Percentiles rank a stretch among this genome's conserved stretches.
Evolutionary conservation across 1,140 invertebrate species (phyloP).

Genomic region (Reticulitermes speratus): DNA sequence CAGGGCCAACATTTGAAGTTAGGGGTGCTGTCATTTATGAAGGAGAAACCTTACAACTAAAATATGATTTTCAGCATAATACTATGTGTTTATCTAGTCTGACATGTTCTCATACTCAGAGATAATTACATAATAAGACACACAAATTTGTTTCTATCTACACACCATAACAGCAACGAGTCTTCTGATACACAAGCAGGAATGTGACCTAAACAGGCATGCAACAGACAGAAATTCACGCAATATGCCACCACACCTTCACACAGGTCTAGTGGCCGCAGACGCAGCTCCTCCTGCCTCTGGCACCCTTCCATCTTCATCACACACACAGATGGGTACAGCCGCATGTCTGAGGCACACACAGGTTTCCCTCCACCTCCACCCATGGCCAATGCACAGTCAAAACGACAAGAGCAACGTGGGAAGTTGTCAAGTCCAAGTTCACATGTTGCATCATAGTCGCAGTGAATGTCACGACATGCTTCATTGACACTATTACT

Average conservation of each 20-base stretch:
- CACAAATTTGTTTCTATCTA: no score
- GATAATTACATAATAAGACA: no score
- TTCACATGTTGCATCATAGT: conserved; percentile 80
- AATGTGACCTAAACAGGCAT: no score
- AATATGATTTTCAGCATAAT: no score
- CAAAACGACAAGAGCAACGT: conserved; percentile 73
- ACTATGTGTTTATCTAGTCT: no score
- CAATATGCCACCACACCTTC: conserved; percentile 59
- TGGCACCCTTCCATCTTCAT: conserved; percentile 86
- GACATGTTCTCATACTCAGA: no score
- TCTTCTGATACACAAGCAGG: no score
- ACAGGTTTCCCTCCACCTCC: conserved; percentile 62
- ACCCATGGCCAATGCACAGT: conserved; percentile 55
- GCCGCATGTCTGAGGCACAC: conserved; percentile 78
- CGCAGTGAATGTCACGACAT: conserved; percentile 68
- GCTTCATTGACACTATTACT: conserved; percentile 1
- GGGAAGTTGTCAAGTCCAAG: conserved; percentile 72
- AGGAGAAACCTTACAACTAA: no score
- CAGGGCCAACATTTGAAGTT: no score
- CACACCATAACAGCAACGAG: no score
- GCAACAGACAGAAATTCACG: no score
- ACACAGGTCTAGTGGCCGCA: conserved; percentile 75
- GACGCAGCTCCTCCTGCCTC: conserved; percentile 74
- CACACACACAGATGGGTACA: conserved; percentile 79
- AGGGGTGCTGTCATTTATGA: no score